Conservation (phyloP, 2,888 invertebrate genomes). For the Rhodophaea formosa region DNA sequence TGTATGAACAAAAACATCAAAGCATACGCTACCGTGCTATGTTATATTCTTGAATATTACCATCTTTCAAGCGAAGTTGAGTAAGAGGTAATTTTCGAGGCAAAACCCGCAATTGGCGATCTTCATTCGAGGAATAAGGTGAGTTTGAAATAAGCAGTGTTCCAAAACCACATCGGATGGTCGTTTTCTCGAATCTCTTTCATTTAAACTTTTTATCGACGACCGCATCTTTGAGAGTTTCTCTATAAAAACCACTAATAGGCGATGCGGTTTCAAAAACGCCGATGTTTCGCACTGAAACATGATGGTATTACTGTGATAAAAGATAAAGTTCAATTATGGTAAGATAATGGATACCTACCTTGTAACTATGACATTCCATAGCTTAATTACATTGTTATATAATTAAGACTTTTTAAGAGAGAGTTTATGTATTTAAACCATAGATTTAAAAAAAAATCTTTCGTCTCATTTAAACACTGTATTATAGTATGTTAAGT, state of each 20-base stretch:
- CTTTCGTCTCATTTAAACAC: no score
- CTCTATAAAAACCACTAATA: constrained; percentile 65
- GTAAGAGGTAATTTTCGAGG: neutral
- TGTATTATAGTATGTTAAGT: no score
- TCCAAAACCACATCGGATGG: constrained; percentile 45
- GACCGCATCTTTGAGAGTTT: constrained; percentile 57
- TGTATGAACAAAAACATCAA: no score
- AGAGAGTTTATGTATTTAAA: no score
- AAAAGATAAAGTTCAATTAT: constrained; percentile 20
- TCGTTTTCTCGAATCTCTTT: constrained; percentile 45
- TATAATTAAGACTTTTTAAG: no score
- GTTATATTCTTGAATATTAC: no score
- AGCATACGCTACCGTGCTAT: no score
- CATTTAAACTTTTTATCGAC: constrained; percentile 49
- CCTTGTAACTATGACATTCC: no score
- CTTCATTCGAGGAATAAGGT: constrained; percentile 7
- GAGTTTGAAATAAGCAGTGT: constrained; percentile 14
- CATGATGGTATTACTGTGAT: constrained; percentile 17
- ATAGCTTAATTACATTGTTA: no score
- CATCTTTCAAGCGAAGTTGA: no score
- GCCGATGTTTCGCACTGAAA: constrained; percentile 36
- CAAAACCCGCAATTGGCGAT: neutral
- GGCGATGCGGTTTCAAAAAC: constrained; percentile 59
- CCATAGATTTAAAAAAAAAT: no score
- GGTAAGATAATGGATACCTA: constrained; percentile 14